Conservation (phyloP, 2,113 vertebrate species). For the Nymphicus hollandicus region DNA sequence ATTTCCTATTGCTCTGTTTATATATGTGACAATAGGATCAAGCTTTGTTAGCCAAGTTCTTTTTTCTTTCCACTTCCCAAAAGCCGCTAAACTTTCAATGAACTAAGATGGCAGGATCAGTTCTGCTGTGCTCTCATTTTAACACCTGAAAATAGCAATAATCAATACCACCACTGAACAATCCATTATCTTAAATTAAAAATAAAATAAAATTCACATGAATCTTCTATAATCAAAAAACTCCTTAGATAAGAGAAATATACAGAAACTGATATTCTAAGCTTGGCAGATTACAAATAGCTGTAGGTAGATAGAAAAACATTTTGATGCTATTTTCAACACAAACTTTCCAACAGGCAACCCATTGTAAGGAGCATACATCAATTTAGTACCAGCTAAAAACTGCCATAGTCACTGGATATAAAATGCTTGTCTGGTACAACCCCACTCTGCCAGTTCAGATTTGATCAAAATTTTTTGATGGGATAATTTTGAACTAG, state of each 20-base stretch:
- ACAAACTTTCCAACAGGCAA: neutral
- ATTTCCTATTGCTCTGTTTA: neutral
- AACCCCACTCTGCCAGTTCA: neutral
- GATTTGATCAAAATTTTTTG: neutral
- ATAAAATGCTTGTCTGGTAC: neutral
- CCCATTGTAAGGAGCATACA: neutral
- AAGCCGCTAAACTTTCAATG: neutral
- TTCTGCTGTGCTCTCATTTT: neutral
- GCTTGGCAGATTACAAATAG: neutral
- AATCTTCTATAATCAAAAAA: neutral
- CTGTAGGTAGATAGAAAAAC: neutral
- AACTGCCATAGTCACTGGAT: neutral
- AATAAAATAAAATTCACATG: neutral
- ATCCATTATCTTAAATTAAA: neutral
- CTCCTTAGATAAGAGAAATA: neutral
- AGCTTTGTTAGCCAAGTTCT: neutral
- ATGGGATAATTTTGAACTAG: neutral
- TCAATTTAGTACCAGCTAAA: neutral
- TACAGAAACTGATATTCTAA: neutral
- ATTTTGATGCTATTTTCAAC: neutral
- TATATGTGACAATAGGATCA: neutral
- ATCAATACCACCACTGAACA: neutral
- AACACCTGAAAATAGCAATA: constrained; percentile 6
- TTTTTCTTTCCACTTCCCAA: neutral
- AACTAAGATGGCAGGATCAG: neutral